Evolutionary conservation across 2,888 invertebrate species (phyloP).

Genomic region (Coecobrya sp.): DNA sequence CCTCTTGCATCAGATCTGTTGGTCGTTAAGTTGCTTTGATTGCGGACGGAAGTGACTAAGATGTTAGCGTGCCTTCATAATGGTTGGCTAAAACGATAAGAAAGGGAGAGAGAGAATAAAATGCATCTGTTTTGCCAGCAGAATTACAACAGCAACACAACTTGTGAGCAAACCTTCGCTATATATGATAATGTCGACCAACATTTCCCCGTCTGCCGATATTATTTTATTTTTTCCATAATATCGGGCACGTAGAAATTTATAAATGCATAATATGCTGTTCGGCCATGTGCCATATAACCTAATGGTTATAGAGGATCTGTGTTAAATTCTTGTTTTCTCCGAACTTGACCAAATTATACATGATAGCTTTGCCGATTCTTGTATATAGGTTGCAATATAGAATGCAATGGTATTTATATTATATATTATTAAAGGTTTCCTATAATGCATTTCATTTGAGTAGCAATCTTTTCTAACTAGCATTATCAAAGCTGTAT

Average conservation of each 20-base stretch:
- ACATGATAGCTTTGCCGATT: neutral
- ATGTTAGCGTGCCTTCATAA: neutral
- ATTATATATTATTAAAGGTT: no score
- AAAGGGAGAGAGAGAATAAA: neutral
- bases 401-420: neutral
- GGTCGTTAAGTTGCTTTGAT: constrained; percentile 32
- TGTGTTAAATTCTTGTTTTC: neutral
- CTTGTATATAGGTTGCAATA: neutral
- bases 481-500: neutral
- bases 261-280: neutral
- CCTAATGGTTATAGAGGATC: neutral
- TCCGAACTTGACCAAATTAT: constrained; percentile 39
- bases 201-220: neutral
- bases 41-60: constrained; percentile 10
- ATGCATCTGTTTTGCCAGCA: constrained; percentile 2
- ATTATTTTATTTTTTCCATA: neutral
- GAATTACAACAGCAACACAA: neutral
- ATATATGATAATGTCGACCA: neutral
- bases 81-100: neutral
- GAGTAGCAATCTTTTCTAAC: no score
- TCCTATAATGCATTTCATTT: no score
- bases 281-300: neutral
- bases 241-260: neutral
- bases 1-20: neutral
- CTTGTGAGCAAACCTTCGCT: neutral